These are phyloP conservation scores for Pogonocichla stellata DNA, from an alignment of 2,113 vertebrate species.

Conservation along the genomic window DNA sequence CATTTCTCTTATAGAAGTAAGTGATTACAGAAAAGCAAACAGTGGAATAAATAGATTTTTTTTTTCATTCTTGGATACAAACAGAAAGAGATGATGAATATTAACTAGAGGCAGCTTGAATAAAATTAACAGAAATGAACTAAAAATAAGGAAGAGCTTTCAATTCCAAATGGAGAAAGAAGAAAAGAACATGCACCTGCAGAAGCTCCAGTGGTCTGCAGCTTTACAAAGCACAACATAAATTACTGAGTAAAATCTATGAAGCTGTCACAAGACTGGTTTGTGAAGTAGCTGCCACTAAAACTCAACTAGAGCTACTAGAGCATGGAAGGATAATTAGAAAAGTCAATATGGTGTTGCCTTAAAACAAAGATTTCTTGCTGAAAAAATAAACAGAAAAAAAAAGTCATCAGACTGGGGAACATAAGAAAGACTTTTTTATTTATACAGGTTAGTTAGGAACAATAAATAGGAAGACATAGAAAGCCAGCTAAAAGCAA, in stretches of 20 bases:
- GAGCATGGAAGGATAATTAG: not conserved
- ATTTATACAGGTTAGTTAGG: not conserved
- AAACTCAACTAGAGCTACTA: not conserved
- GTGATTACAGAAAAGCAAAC: not conserved
- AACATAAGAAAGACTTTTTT: not conserved
- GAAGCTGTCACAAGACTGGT: not conserved
- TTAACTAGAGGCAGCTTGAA: not conserved
- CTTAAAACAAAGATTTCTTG: not conserved
- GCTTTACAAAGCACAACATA: not conserved
- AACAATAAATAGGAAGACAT: not conserved
- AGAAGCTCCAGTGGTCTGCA: not conserved
- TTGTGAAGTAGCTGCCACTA: not conserved
- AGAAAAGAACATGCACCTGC: not conserved
- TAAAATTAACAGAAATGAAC: not conserved
- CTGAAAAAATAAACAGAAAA: not conserved
- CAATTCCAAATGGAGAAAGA: not conserved
- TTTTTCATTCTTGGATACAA: not conserved
- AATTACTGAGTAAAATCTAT: slow-evolving; percentile 9
- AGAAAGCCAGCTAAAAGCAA: not conserved
- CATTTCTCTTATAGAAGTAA: not conserved
- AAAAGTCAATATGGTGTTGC: not conserved
- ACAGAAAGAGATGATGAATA: not conserved
- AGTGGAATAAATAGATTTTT: not conserved
- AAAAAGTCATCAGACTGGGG: not conserved
- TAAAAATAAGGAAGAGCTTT: slow-evolving; percentile 17